A percentile compares a stretch with the other conserved stretches of the same genome.
Evolutionary conservation across 2,113 vertebrate genomes (phyloP).

Genomic region (Lampris incognitus): DNA sequence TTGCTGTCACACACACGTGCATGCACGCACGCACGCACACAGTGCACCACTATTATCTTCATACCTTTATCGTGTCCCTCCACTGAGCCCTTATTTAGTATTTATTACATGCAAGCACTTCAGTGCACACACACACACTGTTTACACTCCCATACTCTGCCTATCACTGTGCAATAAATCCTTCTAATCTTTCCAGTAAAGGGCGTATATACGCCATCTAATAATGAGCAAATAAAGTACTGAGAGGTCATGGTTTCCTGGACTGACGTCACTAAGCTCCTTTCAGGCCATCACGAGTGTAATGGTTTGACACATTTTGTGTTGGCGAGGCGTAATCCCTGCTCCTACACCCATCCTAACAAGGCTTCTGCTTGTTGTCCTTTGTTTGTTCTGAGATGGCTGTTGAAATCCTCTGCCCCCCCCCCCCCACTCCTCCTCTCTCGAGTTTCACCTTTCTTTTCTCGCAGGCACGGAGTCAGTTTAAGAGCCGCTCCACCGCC

Average conservation of each 20-base stretch:
- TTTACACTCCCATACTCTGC: not conserved
- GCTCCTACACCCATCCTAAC: too few relatives aligned
- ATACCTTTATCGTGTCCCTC: conserved; percentile 17
- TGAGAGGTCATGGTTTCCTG: conserved; percentile 20
- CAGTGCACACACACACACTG: not conserved
- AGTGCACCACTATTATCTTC: not conserved
- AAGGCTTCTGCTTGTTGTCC: too few relatives aligned
- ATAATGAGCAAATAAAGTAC: conserved; percentile 5
- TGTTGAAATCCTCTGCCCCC: conserved; percentile 35
- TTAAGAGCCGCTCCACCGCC: conserved; percentile 85
- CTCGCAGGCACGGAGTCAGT: conserved; percentile 84
- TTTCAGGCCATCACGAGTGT: not conserved
- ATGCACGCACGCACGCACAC: conserved; percentile 18
- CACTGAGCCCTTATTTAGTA: conserved; percentile 35
- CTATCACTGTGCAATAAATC: not conserved
- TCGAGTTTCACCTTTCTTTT: conserved; percentile 8
- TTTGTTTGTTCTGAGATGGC: not conserved
- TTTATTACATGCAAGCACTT: conserved; percentile 27
- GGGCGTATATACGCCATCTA: conserved; percentile 10
- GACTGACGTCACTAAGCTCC: conserved; percentile 4
- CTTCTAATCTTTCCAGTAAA: conserved; percentile 45
- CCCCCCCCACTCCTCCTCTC: not conserved
- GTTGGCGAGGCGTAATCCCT: not conserved
- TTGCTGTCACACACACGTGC: conserved; percentile 1
- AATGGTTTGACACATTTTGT: not conserved